These are phyloP conservation scores for Nomada hirtipes DNA, from an alignment of 2,888 invertebrate species.

Conservation along the genomic window DNA sequence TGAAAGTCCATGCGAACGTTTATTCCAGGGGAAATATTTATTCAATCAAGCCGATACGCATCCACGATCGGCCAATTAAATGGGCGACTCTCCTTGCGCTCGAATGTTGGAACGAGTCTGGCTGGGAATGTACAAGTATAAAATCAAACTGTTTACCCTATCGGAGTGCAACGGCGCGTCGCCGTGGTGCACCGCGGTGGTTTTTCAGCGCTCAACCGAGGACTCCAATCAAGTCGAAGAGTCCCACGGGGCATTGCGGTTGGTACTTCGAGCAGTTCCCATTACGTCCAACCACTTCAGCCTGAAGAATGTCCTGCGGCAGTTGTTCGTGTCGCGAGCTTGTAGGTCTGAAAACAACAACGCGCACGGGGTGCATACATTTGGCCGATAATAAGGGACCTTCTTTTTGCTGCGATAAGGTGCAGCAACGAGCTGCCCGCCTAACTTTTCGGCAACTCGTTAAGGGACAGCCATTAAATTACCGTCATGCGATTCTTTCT, in stretches of 20 bases:
- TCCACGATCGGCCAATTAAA: not conserved
- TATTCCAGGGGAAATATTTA: not conserved
- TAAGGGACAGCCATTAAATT: constrained; percentile 40
- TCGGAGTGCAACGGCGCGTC: constrained; percentile 26
- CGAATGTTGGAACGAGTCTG: not conserved
- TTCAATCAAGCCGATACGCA: not conserved
- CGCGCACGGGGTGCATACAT: constrained; percentile 1
- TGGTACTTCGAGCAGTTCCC: constrained; percentile 85
- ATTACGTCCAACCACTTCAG: constrained; percentile 86
- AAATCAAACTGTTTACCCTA: constrained; percentile 50
- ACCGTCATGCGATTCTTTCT: not conserved
- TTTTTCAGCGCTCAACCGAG: constrained; percentile 79
- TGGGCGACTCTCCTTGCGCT: not conserved
- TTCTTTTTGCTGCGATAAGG: constrained; percentile 15
- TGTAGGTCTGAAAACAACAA: constrained; percentile 85
- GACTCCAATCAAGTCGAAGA: constrained; percentile 86
- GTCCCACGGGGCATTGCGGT: constrained; percentile 85
- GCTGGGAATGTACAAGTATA: constrained; percentile 11
- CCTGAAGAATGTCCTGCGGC: constrained; percentile 86
- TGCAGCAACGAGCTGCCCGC: constrained; percentile 27
- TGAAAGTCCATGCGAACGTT: no score
- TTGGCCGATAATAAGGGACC: constrained; percentile 46
- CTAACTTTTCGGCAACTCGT: constrained; percentile 31
- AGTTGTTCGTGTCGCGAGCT: constrained; percentile 86
- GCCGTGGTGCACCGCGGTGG: constrained; percentile 41